Evolutionary conservation across 2,888 invertebrate species (phyloP).

Genomic region (Agrotis exclamationis): DNA sequence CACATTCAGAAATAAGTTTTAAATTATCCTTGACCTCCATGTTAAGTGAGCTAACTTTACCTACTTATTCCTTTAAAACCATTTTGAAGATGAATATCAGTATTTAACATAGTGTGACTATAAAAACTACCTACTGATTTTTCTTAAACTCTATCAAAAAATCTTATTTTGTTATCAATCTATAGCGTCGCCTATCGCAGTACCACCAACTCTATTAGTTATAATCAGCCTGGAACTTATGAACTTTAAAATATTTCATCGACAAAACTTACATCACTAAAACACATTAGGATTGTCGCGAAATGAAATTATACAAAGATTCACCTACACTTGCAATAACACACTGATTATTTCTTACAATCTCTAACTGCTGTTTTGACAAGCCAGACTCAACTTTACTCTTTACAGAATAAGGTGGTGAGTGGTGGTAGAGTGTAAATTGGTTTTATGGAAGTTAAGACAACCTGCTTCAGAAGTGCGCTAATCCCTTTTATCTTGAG

Average conservation of each 20-base stretch:
- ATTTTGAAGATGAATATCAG: too few species aligned
- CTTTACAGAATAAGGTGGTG: constrained; percentile 23
- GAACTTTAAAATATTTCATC: not conserved
- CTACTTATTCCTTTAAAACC: too few species aligned
- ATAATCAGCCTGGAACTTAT: not conserved
- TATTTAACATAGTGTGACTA: too few species aligned
- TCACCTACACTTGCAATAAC: constrained; percentile 86
- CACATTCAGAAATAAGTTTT: too few species aligned
- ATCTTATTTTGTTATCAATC: too few species aligned
- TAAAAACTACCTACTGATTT: too few species aligned
- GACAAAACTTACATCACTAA: constrained; percentile 71
- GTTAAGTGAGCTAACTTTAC: too few species aligned
- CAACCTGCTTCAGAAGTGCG: constrained; percentile 86
- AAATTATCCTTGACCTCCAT: too few species aligned
- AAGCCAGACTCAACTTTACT: constrained; percentile 60
- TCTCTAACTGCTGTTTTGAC: constrained; percentile 43
- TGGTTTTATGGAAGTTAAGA: constrained; percentile 70
- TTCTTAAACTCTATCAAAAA: too few species aligned
- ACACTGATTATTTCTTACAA: constrained; percentile 83
- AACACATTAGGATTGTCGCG: constrained; percentile 84
- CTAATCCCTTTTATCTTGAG: constrained; percentile 89
- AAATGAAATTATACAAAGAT: constrained; percentile 88
- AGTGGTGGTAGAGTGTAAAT: constrained; percentile 26
- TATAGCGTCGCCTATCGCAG: too few species aligned
- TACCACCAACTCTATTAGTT: too few species aligned